Evolutionary conservation across 2,113 vertebrate species (phyloP), one percentile per base, ranked within the genome.

Genomic region (Thamnaconus septentrionalis): DNA sequence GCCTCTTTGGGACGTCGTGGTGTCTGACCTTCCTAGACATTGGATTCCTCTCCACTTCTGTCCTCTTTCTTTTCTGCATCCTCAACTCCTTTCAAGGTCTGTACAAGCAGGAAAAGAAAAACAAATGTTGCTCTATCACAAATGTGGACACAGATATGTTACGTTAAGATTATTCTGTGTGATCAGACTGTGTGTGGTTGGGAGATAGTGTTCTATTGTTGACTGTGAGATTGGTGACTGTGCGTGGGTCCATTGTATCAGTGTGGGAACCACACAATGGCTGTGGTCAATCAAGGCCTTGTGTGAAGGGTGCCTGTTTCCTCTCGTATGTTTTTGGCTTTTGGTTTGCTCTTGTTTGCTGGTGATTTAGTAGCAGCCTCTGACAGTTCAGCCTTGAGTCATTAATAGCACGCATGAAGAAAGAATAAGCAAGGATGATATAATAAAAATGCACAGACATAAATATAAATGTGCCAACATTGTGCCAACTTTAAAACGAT

Each of bases 81-180:
- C 76, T 92, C 56, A 92, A 90, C 69, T 87, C 88, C 0, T 86
- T 92, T 55, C 91, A 93, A 84, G 92, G 92, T 93, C 41, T 47
- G 84, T 78, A 40, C 7, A 47, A 0, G 18, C 39, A 0, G 2
- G 4, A 4, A 10, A 50, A 5, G 9, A 50, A 11, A 10, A 46
- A 59, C 11, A 52, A 48, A 43, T 9, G 5, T 40, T 57, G 8
- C 12, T 54, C 39, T 4, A 41, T 53, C 18, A 11, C 18, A 31
- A 31, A 31, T 31, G 18, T 31, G 18, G 18, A 31, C n/a, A 3
- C 8, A 41, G 10, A 31, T 7, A 46, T 5, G 45, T 41, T 12
- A 52, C 18, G 44, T 42, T 43, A 58, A 8, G 40, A 46, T 45
- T n/a, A 31, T 12, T 11, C 54, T 59, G 60, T 53, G 44, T 54